Evolutionary conservation across 1,140 invertebrate genomes (phyloP), one percentile per base, ranked within the genome.

Genomic region (Pseudomyrmex sp.): DNA sequence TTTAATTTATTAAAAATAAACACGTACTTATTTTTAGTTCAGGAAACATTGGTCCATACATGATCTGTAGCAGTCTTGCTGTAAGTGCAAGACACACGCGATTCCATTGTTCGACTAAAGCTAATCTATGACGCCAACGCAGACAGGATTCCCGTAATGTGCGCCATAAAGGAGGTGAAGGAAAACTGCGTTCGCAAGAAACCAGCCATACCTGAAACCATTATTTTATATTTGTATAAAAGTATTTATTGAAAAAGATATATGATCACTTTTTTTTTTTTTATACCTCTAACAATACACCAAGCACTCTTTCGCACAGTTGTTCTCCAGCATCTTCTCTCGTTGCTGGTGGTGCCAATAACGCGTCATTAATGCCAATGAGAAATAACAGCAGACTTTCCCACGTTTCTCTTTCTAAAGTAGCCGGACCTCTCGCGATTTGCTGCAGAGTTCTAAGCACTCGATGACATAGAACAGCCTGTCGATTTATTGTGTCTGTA

Each of bases 321-420:
- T 99, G 98, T 92, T 99, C 98, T 0, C 98, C 98, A 65, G 98
- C 98, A 93, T 99, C 98, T 94, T 99, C 98, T 95, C 98, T 98
- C 20, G 98, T 96, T 20, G 97, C 97, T 15, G 98, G 98, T 52
- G 98, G 98, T 15, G 98, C 97, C 46, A 99, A 95, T 18, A 99
- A 94, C 13, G 98, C 97, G 91, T 99, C 97, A 91, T 99, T 99
- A 48, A 99, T 98, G 5, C 98, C 97, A 85, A 99, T 95, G 69
- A 99, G 95, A 94, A 99, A 98, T 80, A 98, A 95, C 15, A 99
- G 94, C 15, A 99, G 93, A 8, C 97, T 96, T 91, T 98, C 97
- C 99, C 99, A 99, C 1, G 98, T 99, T 88, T 98, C 97, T 65
- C 96, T 95, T 56, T 97, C 97, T 85, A 99, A 95, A 63, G 95